Conservation (phyloP, 1,140 invertebrate species). For the Achroia grisella region DNA sequence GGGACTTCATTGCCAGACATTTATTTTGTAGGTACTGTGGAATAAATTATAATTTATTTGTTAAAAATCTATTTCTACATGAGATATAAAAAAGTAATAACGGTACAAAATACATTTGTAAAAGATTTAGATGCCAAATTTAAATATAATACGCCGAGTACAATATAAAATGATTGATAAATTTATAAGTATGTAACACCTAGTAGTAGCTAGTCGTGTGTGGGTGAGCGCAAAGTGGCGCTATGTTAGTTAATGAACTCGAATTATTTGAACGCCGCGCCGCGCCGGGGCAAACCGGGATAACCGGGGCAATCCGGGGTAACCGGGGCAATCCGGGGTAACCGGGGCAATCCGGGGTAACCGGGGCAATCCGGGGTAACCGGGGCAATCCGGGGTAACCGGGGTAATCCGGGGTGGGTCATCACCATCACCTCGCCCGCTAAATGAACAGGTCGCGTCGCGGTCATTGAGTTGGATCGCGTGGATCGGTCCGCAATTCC, state of each 20-base stretch:
- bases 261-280: not conserved
- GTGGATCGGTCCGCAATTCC: too few relatives aligned
- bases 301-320: too few relatives aligned
- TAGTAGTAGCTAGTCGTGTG: slow-evolving; percentile 10
- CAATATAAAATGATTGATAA: not conserved
- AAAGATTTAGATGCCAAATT: slow-evolving; percentile 12
- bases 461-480: too few relatives aligned
- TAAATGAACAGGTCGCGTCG: too few relatives aligned
- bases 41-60: slow-evolving; percentile 5
- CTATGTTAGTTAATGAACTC: not conserved
- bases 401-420: too few relatives aligned
- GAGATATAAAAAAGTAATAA: slow-evolving; percentile 1
- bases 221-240: not conserved
- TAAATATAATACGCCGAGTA: slow-evolving; percentile 11
- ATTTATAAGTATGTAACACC: not conserved
- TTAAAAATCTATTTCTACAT: slow-evolving; percentile 3
- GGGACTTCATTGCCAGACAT: slow-evolving; percentile 53
- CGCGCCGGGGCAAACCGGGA: too few relatives aligned
- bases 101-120: slow-evolving; percentile 6
- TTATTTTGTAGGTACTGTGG: slow-evolving; percentile 30
- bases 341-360: too few relatives aligned
- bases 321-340: too few relatives aligned
- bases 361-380: too few relatives aligned
- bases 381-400: too few relatives aligned
- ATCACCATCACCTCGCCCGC: too few relatives aligned